These are phyloP conservation scores for Elegia similella DNA, from an alignment of 2,888 invertebrate genomes.

Conservation along the genomic window DNA sequence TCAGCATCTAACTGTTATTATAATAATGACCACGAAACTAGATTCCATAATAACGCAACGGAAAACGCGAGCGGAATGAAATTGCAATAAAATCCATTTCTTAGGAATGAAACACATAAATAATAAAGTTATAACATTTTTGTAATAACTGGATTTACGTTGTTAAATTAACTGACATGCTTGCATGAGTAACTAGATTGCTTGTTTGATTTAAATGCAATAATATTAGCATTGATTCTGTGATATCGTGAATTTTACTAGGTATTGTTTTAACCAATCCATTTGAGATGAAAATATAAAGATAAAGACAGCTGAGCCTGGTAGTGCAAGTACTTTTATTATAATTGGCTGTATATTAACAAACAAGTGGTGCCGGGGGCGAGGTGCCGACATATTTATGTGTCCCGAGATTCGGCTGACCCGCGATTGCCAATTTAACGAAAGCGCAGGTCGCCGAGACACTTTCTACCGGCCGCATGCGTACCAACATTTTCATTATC, in stretches of 20 bases:
- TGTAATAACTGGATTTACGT: not conserved
- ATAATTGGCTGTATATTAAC: constrained; percentile 76
- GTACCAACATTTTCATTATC: constrained; percentile 75
- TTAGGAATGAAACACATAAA: not conserved
- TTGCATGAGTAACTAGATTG: not conserved
- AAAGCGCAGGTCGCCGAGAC: constrained; percentile 70
- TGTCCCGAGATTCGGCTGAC: constrained; percentile 64
- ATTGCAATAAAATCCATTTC: constrained; percentile 6
- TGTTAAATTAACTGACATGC: not conserved
- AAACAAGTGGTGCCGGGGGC: constrained; percentile 73
- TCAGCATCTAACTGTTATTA: constrained; percentile 46
- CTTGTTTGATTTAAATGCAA: not conserved
- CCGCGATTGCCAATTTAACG: constrained; percentile 71
- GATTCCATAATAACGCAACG: constrained; percentile 22
- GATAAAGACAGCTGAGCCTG: constrained; percentile 54
- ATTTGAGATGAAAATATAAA: constrained; percentile 56
- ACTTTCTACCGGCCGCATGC: constrained; percentile 74
- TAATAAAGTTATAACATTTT: not conserved
- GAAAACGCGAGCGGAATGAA: not conserved
- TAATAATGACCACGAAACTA: constrained; percentile 32
- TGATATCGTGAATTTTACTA: not conserved
- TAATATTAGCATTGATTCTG: not conserved
- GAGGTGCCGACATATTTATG: constrained; percentile 74
- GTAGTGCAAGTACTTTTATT: constrained; percentile 65
- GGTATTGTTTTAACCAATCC: not conserved